Evolutionary conservation across 2,113 vertebrate species (phyloP).

Genomic region (Gobio gobio): DNA sequence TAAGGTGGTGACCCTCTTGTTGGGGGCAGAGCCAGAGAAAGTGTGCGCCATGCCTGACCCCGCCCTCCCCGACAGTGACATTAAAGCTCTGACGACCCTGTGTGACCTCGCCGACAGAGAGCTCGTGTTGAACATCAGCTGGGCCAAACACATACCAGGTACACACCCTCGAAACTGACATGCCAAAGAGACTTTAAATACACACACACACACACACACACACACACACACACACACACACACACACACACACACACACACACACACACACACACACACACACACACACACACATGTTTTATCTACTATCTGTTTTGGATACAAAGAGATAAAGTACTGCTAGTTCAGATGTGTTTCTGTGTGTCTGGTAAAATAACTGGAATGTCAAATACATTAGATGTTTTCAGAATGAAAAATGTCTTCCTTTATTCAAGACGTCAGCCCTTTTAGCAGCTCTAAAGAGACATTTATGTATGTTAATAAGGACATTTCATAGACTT

Average conservation of each 20-base stretch:
- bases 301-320: slow-evolving; percentile 31
- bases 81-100: slow-evolving; percentile 97
- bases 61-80: slow-evolving; percentile 94
- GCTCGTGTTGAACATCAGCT: slow-evolving; percentile 97
- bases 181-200: slow-evolving; percentile 37
- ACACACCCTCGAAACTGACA: neutral
- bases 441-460: neutral
- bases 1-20: slow-evolving; percentile 95
- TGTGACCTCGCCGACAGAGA: slow-evolving; percentile 96
- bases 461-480: neutral
- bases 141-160: slow-evolving; percentile 99
- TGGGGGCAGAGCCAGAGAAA: slow-evolving; percentile 96
- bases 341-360: slow-evolving; percentile 28
- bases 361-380: neutral
- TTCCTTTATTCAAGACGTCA: neutral
- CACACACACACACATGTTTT: slow-evolving; percentile 27
- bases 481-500: neutral
- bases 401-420: neutral
- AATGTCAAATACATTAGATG: neutral
- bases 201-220: slow-evolving; percentile 40
- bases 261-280: slow-evolving; percentile 11
- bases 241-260: slow-evolving; percentile 5
- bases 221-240: slow-evolving; percentile 49
- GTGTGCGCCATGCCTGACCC: slow-evolving; percentile 99
- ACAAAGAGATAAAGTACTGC: slow-evolving; percentile 11